A percentile compares a stretch with the other conserved stretches of the same genome.
phyloP scores from a whole-genome alignment of 64 coral and sea anemone genomes.

The Platygyra sinensis region DNA sequence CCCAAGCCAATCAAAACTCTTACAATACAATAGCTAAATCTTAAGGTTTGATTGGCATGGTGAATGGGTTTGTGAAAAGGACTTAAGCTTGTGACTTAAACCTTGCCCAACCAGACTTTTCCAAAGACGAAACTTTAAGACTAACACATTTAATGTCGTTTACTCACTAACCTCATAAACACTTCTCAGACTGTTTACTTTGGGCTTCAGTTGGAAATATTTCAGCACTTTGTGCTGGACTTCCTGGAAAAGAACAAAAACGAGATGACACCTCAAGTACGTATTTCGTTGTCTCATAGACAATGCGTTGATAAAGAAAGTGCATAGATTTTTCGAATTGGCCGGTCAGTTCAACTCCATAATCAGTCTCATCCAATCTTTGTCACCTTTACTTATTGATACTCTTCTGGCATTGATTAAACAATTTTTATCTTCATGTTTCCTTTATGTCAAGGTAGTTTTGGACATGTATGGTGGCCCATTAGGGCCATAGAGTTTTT shows the following conservation, averaged over 20 bases:
- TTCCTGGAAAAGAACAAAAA: slow-evolving; percentile 61
- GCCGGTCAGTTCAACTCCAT: too few relatives aligned
- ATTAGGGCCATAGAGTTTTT: too few relatives aligned
- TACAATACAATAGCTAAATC: too few relatives aligned
- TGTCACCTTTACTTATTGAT: too few relatives aligned
- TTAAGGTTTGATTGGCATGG: too few relatives aligned
- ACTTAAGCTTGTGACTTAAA: background rate
- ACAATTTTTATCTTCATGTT: too few relatives aligned
- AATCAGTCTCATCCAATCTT: too few relatives aligned
- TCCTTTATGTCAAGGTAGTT: too few relatives aligned
- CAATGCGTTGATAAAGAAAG: background rate
- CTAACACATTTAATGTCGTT: background rate
- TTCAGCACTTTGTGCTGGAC: slow-evolving; percentile 74
- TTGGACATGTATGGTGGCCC: too few relatives aligned
- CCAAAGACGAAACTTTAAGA: background rate
- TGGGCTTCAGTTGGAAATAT: slow-evolving; percentile 79
- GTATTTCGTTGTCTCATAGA: background rate
- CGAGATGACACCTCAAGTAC: background rate
- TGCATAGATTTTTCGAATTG: background rate
- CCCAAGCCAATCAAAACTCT: too few relatives aligned
- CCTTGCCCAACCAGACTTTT: background rate
- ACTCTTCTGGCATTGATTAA: too few relatives aligned
- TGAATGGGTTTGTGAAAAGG: too few relatives aligned
- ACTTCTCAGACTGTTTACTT: slow-evolving; percentile 82
- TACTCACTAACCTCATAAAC: background rate